Conservation (phyloP, 2,797 vertebrate species). For the Enteromius viviparus region DNA sequence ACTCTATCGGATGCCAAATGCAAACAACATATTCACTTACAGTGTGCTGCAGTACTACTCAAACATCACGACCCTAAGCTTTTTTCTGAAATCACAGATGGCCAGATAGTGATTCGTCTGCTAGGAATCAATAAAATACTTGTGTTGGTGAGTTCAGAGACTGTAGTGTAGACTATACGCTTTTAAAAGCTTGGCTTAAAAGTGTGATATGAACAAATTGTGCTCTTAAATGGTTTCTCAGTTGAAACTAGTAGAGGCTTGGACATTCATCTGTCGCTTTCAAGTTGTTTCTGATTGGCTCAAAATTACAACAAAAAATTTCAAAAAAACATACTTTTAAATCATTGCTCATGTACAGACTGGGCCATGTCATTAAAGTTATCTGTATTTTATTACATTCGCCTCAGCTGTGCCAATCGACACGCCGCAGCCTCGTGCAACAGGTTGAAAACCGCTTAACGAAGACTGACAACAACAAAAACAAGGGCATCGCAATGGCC, state of each 20-base stretch:
- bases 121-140: background rate
- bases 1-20: background rate
- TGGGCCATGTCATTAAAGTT: background rate
- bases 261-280: background rate
- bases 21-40: background rate
- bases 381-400: constrained; percentile 37
- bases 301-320: background rate
- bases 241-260: background rate
- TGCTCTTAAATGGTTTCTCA: background rate
- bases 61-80: background rate
- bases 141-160: background rate
- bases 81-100: constrained; percentile 1
- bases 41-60: background rate
- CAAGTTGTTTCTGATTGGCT: background rate
- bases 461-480: constrained; percentile 20
- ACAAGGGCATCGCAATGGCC: constrained; percentile 22
- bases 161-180: background rate
- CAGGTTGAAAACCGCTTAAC: constrained; percentile 38
- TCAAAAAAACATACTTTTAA: background rate
- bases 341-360: background rate
- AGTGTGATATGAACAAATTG: background rate
- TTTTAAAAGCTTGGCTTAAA: constrained; percentile 4
- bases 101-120: background rate
- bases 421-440: background rate
- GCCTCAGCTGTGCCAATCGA: constrained; percentile 4